phyloP scores from a whole-genome alignment of 2,797 vertebrate genomes.

The Cossypha polioptera region DNA sequence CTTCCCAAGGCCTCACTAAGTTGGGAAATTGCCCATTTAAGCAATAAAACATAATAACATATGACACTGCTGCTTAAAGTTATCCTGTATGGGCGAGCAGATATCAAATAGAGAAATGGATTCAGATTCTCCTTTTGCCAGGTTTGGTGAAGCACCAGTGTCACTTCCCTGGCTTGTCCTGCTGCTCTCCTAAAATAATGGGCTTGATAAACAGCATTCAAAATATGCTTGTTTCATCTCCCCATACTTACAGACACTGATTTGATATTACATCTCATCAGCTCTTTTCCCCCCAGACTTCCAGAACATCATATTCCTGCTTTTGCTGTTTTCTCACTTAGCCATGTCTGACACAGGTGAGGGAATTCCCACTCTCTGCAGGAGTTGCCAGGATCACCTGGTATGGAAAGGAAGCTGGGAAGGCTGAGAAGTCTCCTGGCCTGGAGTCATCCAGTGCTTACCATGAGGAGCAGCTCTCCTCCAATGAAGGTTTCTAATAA shows the following conservation, averaged over 20 bases:
- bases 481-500: not conserved
- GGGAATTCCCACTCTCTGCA: not conserved
- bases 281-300: not conserved
- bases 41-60: not conserved
- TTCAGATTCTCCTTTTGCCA: not conserved
- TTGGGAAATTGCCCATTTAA: slow-evolving; percentile 10
- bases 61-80: not conserved
- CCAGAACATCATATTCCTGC: not conserved
- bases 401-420: not conserved
- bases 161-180: not conserved
- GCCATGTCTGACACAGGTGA: not conserved
- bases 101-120: not conserved
- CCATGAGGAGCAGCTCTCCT: not conserved
- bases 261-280: not conserved
- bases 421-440: not conserved
- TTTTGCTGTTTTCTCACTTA: not conserved
- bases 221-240: not conserved
- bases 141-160: not conserved
- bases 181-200: not conserved
- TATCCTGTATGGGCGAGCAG: not conserved
- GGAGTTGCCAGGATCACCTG: not conserved
- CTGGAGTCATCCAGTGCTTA: not conserved
- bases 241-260: not conserved
- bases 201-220: not conserved
- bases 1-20: slow-evolving; percentile 14